Evolutionary conservation across 2,797 vertebrate genomes (phyloP).

Genomic region (Pteronotus mesoamericanus): DNA sequence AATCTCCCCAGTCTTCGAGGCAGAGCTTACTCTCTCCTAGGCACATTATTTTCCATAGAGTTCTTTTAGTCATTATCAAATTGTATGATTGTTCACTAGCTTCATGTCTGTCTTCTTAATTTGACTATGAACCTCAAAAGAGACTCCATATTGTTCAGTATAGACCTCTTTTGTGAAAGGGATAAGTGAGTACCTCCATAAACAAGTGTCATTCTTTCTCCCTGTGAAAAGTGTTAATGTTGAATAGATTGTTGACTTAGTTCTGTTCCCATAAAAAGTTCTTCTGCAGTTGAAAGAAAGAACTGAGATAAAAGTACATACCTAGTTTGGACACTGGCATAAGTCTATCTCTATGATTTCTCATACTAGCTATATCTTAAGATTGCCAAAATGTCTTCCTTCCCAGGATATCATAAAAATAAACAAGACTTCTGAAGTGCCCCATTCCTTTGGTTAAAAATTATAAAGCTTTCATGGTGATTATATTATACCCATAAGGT

Average conservation of each 20-base stretch:
- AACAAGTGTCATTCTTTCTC: background rate
- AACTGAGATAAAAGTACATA: background rate
- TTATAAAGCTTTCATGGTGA: background rate
- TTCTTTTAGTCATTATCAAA: too few relatives aligned
- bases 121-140: background rate
- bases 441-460: slow-evolving; percentile 9
- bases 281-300: background rate
- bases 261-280: background rate
- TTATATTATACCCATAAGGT: background rate
- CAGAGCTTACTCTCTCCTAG: background rate
- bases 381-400: background rate
- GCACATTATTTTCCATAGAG: background rate
- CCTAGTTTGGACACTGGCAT: background rate
- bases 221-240: background rate
- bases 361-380: background rate
- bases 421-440: background rate
- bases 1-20: background rate
- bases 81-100: background rate
- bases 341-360: background rate
- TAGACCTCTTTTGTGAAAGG: background rate
- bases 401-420: background rate
- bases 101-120: background rate
- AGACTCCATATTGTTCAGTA: background rate
- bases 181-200: background rate
- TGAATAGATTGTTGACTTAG: background rate